Evolutionary conservation across 1,140 invertebrate genomes (phyloP), one percentile per base, ranked within the genome.

Genomic region (Drosophila ambigua): DNA sequence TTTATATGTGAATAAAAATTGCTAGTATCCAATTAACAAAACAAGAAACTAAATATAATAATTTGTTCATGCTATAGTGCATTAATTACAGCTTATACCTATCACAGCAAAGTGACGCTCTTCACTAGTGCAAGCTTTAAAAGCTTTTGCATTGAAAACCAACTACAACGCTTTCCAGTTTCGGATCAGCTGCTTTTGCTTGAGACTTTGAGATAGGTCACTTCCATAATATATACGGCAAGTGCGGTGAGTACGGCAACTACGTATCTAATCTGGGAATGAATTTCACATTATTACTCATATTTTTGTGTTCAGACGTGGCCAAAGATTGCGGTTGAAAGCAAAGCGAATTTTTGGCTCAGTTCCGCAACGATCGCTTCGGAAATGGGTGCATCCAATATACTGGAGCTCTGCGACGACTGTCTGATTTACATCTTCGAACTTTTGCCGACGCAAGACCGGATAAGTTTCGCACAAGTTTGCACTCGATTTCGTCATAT

Each of bases 401-500:
- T 85, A 28, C 51, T 58, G 9, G 55, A 81, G 11, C 67, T 85
- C 13, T 35, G 65, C 7, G 62, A 75, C 41, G 81, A 85, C 48
- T 81, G 82, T 23, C 61, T 85, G 0, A 45, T 46, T 23, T 43
- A 78, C 61, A 51, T 85, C 43, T 49, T 87, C 2, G 39, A 31
- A 0, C 54, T 53, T 45, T 35, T 85, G 5, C 2, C 69, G 6
- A 3, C n/a, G 8, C 43, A 53, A 7, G 77, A 87, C 23, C 45
- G 50, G 9, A 61, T 65, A 24, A 51, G 15, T 24, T 87, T 81
- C 15, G 62, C 73, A 0, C 77, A 81, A 52, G 68, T 67, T 15
- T 80, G 77, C 13, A 35, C 28, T 0, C 48, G 69, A 24, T 87
- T 87, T 75, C 82, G 78, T 3, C 57, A 78, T 31, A 23, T 87